Conservation (phyloP, 2,888 invertebrate genomes). For the Nemotelus nigrinus region DNA sequence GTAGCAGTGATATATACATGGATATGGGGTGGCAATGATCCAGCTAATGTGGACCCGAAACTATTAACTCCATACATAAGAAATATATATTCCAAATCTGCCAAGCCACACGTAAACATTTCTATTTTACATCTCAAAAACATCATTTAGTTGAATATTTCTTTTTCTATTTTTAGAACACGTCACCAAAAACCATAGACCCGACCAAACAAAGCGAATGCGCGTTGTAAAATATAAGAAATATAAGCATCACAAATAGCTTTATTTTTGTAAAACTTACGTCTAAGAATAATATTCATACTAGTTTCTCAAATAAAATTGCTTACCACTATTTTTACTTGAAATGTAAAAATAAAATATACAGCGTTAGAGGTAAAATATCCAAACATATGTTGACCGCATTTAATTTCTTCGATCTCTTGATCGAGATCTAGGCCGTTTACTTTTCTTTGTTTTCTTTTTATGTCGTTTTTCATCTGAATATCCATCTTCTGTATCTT, state of each 20-base stretch:
- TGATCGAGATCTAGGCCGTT: slow-evolving; percentile 61
- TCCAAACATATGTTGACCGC: not conserved
- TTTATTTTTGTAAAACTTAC: too few species aligned
- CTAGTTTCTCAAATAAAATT: too few species aligned
- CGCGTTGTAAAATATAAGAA: slow-evolving; percentile 21
- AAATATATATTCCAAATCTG: slow-evolving; percentile 53
- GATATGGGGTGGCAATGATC: slow-evolving; percentile 66
- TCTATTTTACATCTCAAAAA: too few species aligned
- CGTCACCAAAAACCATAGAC: not conserved
- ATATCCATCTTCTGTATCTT: slow-evolving; percentile 52
- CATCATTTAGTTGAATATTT: not conserved
- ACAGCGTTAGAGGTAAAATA: too few species aligned
- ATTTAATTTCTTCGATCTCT: slow-evolving; percentile 50
- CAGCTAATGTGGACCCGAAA: slow-evolving; percentile 68
- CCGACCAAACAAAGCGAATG: slow-evolving; percentile 18
- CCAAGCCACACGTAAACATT: not conserved
- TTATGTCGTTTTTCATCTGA: slow-evolving; percentile 55
- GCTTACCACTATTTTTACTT: too few species aligned
- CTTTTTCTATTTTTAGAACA: slow-evolving; percentile 10
- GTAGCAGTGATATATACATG: slow-evolving; percentile 61
- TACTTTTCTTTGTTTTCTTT: slow-evolving; percentile 63
- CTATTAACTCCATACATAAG: slow-evolving; percentile 75
- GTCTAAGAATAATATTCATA: too few species aligned
- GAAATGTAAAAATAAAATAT: too few species aligned
- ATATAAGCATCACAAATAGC: too few species aligned